phyloP scores from a whole-genome alignment of 2,113 vertebrate species.

The Hoplias malabaricus region DNA sequence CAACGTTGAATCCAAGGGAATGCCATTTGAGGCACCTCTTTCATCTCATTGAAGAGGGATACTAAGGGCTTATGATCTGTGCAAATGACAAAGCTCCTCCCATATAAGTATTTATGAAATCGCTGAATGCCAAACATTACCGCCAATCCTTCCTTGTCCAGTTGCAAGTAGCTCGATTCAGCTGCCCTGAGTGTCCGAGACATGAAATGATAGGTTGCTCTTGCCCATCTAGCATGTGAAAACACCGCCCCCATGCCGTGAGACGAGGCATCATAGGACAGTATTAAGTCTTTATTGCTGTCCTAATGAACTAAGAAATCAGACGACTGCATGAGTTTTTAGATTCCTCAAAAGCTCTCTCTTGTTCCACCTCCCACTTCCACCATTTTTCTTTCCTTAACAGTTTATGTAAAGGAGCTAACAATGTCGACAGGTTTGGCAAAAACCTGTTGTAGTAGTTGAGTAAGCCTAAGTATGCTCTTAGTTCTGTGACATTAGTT shows the following conservation, averaged over 20 bases:
- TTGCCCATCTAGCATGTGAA: constrained; percentile 15
- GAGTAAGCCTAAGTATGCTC: not conserved
- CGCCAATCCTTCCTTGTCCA: not conserved
- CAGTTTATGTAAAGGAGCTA: not conserved
- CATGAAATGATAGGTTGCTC: too few species aligned
- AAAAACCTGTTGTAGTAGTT: not conserved
- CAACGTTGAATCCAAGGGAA: too few species aligned
- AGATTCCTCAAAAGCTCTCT: constrained; percentile 28
- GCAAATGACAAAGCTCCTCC: not conserved
- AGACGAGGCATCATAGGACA: constrained; percentile 30
- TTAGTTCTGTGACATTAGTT: not conserved
- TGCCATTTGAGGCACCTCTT: too few species aligned
- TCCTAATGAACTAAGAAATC: constrained; percentile 29
- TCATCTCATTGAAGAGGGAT: not conserved
- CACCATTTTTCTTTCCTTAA: not conserved
- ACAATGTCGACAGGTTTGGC: not conserved
- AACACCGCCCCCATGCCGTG: constrained; percentile 18
- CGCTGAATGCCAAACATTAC: not conserved
- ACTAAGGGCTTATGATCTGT: constrained; percentile 30
- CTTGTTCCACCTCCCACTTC: constrained; percentile 13
- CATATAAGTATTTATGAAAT: constrained; percentile 15
- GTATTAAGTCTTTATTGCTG: not conserved
- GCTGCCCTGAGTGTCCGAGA: too few species aligned
- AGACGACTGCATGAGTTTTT: constrained; percentile 22
- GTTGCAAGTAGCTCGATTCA: constrained; percentile 14